Evolutionary conservation across 2,888 invertebrate species (phyloP).

Genomic region (Dendrolimus houi): DNA sequence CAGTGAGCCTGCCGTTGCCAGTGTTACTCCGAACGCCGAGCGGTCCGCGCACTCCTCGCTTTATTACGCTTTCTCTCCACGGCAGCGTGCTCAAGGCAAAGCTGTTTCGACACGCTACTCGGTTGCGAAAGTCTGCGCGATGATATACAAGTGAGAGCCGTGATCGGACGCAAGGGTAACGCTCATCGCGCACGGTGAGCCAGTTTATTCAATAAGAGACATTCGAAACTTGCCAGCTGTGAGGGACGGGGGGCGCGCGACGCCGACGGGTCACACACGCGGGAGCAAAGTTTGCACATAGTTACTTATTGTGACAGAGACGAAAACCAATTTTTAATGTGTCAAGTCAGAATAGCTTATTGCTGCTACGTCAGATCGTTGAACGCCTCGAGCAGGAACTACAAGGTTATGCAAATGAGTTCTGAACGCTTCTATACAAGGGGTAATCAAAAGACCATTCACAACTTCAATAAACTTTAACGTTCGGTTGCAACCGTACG

Average conservation of each 20-base stretch:
- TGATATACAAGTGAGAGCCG: constrained; percentile 75
- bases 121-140: constrained; percentile 74
- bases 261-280: constrained; percentile 68
- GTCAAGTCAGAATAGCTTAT: constrained; percentile 74
- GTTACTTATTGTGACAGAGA: constrained; percentile 58
- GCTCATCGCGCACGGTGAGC: constrained; percentile 74
- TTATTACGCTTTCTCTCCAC: constrained; percentile 36
- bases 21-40: constrained; percentile 25
- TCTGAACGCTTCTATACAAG: constrained; percentile 76
- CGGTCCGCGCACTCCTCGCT: constrained; percentile 18
- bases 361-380: constrained; percentile 75
- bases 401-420: constrained; percentile 77
- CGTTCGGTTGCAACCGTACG: constrained; percentile 46
- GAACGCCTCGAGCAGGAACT: constrained; percentile 73
- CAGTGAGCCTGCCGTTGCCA: constrained; percentile 12
- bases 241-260: constrained; percentile 67
- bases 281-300: constrained; percentile 56
- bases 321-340: constrained; percentile 74
- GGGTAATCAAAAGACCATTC: constrained; percentile 76
- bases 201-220: constrained; percentile 61
- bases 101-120: constrained; percentile 65
- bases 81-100: constrained; percentile 50
- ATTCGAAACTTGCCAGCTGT: constrained; percentile 61
- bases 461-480: constrained; percentile 77
- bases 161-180: constrained; percentile 62